phyloP scores from a whole-genome alignment of 2,797 vertebrate species.

The Anabacerthia variegaticeps region DNA sequence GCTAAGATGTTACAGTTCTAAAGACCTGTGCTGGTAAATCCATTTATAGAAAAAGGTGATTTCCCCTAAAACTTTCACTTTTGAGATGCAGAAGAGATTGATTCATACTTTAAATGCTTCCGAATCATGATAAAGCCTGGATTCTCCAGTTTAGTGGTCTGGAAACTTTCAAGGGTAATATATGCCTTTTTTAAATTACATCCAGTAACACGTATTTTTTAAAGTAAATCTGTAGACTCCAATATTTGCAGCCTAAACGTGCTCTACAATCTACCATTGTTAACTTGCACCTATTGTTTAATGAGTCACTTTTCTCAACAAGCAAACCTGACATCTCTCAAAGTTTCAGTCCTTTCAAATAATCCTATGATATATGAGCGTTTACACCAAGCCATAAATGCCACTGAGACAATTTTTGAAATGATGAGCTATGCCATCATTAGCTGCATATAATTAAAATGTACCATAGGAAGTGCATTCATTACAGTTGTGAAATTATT shows the following conservation, averaged over 20 bases:
- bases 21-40: not conserved
- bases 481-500: not conserved
- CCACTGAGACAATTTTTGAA: not conserved
- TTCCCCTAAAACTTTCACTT: not conserved
- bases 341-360: not conserved
- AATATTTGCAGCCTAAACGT: not conserved
- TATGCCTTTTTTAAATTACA: not conserved
- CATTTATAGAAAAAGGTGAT: not conserved
- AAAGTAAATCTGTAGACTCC: not conserved
- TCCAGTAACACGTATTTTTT: not conserved
- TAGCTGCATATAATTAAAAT: not conserved
- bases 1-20: not conserved
- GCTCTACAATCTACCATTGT: not conserved
- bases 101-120: not conserved
- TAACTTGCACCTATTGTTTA: not conserved
- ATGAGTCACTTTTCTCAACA: not conserved
- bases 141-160: not conserved
- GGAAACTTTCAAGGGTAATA: not conserved
- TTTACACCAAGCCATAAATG: not conserved
- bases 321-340: not conserved
- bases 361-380: not conserved
- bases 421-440: not conserved
- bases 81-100: not conserved
- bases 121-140: not conserved
- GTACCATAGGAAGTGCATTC: not conserved